Percentiles rank a stretch among this genome's conserved stretches.
phyloP scores from a whole-genome alignment of 2,113 vertebrate genomes.

The Chaenocephalus aceratus region DNA sequence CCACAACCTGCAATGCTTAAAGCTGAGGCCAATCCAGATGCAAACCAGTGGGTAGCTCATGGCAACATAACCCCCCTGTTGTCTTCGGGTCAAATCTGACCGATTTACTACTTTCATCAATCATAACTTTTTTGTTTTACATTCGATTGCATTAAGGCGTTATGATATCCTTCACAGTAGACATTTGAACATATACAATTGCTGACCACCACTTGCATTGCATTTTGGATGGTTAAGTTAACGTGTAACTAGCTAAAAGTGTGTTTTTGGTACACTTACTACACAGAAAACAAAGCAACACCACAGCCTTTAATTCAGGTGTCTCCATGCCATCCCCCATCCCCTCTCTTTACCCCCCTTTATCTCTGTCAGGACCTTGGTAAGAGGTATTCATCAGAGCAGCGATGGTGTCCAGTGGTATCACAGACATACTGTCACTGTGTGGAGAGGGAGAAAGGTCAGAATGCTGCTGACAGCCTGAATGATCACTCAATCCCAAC shows the following conservation, averaged over 20 bases:
- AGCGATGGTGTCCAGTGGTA: constrained; percentile 52
- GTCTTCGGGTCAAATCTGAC: too few relatives aligned
- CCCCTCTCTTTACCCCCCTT: constrained; percentile 40
- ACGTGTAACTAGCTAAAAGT: background rate
- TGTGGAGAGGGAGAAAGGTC: constrained; percentile 35
- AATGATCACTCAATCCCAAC: constrained; percentile 69
- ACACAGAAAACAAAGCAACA: background rate
- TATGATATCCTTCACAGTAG: too few relatives aligned
- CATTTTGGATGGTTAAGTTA: too few relatives aligned
- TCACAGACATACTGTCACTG: constrained; percentile 59
- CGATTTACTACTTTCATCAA: too few relatives aligned
- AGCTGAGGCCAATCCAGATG: background rate
- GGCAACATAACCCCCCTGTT: too few relatives aligned
- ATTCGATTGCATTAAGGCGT: too few relatives aligned
- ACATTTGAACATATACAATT: too few relatives aligned
- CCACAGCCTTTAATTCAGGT: background rate
- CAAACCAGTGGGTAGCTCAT: background rate
- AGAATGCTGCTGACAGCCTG: constrained; percentile 57
- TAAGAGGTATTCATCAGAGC: constrained; percentile 60
- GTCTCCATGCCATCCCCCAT: background rate
- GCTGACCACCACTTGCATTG: too few relatives aligned
- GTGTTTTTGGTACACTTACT: background rate
- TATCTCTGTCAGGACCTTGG: constrained; percentile 64
- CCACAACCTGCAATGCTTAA: background rate
- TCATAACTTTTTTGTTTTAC: too few relatives aligned